phyloP scores from a whole-genome alignment of 2,113 vertebrate genomes.

The Cariama cristata region DNA sequence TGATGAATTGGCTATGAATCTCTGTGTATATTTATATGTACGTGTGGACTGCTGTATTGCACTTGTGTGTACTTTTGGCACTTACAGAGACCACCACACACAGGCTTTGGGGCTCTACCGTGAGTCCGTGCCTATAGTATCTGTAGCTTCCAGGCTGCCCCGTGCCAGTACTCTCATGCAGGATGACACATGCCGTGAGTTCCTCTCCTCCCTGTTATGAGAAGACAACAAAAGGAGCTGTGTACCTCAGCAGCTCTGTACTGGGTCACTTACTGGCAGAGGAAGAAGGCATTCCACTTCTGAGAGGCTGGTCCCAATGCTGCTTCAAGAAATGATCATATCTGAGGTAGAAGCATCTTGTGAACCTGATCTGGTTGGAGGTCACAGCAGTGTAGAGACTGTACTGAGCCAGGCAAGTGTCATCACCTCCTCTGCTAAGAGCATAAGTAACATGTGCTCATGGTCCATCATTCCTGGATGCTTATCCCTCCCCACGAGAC shows the following conservation, averaged over 20 bases:
- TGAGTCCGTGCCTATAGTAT: background rate
- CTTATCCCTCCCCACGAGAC: background rate
- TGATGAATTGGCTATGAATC: background rate
- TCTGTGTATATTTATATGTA: background rate
- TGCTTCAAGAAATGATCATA: background rate
- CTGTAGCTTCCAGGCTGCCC: background rate
- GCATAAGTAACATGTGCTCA: rapidly evolving
- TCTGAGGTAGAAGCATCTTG: background rate
- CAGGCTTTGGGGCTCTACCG: background rate
- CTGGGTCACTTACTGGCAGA: background rate
- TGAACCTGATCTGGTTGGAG: background rate
- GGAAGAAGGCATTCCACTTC: background rate
- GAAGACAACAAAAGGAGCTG: background rate
- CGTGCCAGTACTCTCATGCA: rapidly evolving
- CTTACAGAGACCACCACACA: background rate
- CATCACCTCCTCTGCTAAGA: background rate
- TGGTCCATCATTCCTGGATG: rapidly evolving
- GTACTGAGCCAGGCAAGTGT: background rate
- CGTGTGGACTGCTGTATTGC: background rate
- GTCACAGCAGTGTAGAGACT: background rate
- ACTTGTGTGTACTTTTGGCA: background rate
- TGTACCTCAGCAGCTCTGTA: background rate
- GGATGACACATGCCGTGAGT: rapidly evolving
- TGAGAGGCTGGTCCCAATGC: background rate
- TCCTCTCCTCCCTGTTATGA: background rate